These are phyloP conservation scores for Caenorhabditis panamensis DNA, from an alignment of 2,888 invertebrate genomes.

Conservation along the genomic window DNA sequence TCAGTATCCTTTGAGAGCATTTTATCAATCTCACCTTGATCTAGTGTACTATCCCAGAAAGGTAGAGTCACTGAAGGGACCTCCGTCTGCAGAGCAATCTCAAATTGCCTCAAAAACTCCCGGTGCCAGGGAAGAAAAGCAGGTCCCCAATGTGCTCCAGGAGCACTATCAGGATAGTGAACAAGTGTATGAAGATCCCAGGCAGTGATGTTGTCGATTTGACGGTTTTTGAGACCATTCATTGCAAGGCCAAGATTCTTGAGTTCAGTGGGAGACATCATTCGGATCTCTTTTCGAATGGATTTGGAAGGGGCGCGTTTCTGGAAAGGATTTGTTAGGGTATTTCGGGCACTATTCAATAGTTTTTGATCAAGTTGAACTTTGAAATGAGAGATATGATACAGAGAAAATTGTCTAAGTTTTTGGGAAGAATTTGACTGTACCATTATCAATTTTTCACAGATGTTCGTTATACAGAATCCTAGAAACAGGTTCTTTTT, in stretches of 20 bases:
- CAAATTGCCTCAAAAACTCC: constrained; percentile 80
- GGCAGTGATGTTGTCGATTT: constrained; percentile 78
- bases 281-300: constrained; percentile 75
- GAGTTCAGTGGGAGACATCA: constrained; percentile 71
- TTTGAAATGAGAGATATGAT: too few species aligned
- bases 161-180: constrained; percentile 80
- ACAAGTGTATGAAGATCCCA: constrained; percentile 79
- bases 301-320: constrained; percentile 63
- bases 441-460: too few species aligned
- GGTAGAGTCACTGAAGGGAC: constrained; percentile 76
- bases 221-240: constrained; percentile 74
- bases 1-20: too few species aligned
- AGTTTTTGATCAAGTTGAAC: too few species aligned
- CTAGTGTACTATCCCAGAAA: constrained; percentile 80
- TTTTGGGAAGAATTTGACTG: too few species aligned
- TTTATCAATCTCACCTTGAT: constrained; percentile 69
- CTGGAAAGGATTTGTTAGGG: constrained; percentile 42
- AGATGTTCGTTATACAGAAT: too few species aligned
- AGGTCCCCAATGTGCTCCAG: constrained; percentile 77
- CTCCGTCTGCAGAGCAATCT: constrained; percentile 78
- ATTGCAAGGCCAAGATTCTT: constrained; percentile 72
- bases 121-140: constrained; percentile 81
- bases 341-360: too few species aligned
- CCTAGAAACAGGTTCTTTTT: too few species aligned
- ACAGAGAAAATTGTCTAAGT: too few species aligned